Evolutionary conservation across 1,140 invertebrate species (phyloP), one percentile per base, ranked within the genome.

Genomic region (Drosophila ironensis): DNA sequence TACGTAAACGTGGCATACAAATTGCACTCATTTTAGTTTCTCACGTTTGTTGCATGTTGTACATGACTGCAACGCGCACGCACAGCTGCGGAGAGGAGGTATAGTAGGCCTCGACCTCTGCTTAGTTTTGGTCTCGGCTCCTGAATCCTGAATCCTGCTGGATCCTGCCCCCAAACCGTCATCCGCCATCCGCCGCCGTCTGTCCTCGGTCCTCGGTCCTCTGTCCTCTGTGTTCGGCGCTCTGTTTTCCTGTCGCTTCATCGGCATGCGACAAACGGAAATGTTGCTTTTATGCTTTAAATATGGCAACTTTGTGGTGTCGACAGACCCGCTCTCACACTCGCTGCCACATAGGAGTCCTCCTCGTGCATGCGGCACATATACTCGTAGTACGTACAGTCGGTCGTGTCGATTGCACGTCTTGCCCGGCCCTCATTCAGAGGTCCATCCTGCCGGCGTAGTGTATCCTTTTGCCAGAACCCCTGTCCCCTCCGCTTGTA

Each of bases 241-340:
- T n/a, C 40, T 59, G 51, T 48, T 64, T 63, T 64, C 51, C 66
- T 48, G 44, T 69, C 64, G 66, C 66, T 69, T 42, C 64, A 69
- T 69, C 66, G 63, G 78, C 78, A 78, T 86, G 71, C 80, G 80
- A 86, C 80, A 86, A 86, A 86, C 80, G 80, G 80, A 86, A 86
- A 86, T 86, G 80, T 86, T 86, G 80, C 80, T 86, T 86, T 86
- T 86, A 86, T 86, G 80, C 80, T 86, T 86, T 86, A 86, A 86
- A 86, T 86, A 86, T 86, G 80, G 80, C 80, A 86, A 86, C 80
- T 86, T 86, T 86, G 80, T 86, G 80, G 80, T 86, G 74, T 59
- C 70, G 59, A 66, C 54, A 63, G 30, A 47, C 24, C 51, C 47
- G 48, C 40, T 50, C 20, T 27, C n/a, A 30, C 30, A 33, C 30